phyloP scores from a whole-genome alignment of 2,888 invertebrate genomes.

The Boloria euphrosyne region DNA sequence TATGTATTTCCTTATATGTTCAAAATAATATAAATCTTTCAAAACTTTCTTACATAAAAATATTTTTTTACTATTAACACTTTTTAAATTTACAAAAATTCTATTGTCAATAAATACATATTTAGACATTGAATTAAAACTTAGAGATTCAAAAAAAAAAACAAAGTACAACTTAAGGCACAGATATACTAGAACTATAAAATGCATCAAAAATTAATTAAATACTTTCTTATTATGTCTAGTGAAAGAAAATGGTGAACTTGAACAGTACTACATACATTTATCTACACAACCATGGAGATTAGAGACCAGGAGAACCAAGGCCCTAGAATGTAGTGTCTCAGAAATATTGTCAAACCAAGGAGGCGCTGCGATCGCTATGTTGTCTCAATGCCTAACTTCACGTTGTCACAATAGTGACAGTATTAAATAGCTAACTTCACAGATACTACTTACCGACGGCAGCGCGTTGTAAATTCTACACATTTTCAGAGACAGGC shows the following conservation, averaged over 20 bases:
- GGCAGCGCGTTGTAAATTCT: too few relatives aligned
- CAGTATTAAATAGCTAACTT: too few relatives aligned
- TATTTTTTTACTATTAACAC: slow-evolving; percentile 33
- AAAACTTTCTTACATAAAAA: slow-evolving; percentile 37
- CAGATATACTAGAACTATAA: slow-evolving; percentile 25
- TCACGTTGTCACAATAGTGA: too few relatives aligned
- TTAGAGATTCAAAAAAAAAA: slow-evolving; percentile 28
- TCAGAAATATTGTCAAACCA: too few relatives aligned
- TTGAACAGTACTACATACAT: background rate
- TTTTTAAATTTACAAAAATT: slow-evolving; percentile 21
- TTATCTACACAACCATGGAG: slow-evolving; percentile 2
- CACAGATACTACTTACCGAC: too few relatives aligned
- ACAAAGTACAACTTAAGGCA: slow-evolving; percentile 36
- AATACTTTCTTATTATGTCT: slow-evolving; percentile 1
- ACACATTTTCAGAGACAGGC: too few relatives aligned
- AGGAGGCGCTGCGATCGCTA: too few relatives aligned
- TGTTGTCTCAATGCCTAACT: too few relatives aligned
- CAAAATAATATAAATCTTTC: slow-evolving; percentile 38
- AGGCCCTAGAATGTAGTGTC: too few relatives aligned
- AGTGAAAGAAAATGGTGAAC: slow-evolving; percentile 1
- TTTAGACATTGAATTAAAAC: slow-evolving; percentile 17
- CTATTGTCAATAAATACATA: slow-evolving; percentile 30
- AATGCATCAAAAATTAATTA: slow-evolving; percentile 23
- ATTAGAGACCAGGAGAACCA: too few relatives aligned
- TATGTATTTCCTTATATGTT: slow-evolving; percentile 26